These are phyloP conservation scores for Tethea ocularis DNA, from an alignment of 2,888 invertebrate species.

Conservation along the genomic window DNA sequence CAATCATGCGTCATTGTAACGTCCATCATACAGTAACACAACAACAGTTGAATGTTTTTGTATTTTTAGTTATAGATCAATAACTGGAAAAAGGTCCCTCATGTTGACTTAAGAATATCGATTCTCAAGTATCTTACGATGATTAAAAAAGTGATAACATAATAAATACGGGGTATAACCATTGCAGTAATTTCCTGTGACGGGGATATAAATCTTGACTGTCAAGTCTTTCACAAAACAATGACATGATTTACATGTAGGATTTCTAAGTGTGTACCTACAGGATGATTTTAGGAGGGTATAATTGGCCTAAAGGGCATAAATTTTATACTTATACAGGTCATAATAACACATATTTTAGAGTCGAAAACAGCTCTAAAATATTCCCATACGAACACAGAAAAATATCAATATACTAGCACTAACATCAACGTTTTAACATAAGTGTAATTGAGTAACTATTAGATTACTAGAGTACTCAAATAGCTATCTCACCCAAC, in stretches of 20 bases:
- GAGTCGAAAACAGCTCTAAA: no score
- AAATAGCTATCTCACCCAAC: no score
- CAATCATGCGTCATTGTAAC: slow-evolving; percentile 2
- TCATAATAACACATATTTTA: no score
- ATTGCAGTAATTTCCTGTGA: slow-evolving; percentile 36
- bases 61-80: neutral
- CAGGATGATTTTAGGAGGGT: no score
- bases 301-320: no score
- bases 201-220: slow-evolving; percentile 50
- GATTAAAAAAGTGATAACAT: neutral
- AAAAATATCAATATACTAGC: no score
- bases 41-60: neutral
- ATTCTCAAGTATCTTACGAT: neutral
- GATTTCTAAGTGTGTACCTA: slow-evolving; percentile 35
- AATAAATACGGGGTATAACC: neutral
- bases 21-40: neutral
- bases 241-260: slow-evolving; percentile 49
- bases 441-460: no score
- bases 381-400: no score
- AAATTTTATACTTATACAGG: no score
- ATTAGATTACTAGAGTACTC: no score
- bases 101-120: neutral
- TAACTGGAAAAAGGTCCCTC: neutral
- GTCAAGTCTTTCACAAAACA: slow-evolving; percentile 49
- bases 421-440: no score